phyloP scores from a whole-genome alignment of 2,113 vertebrate species.

The Callospermophilus lateralis region DNA sequence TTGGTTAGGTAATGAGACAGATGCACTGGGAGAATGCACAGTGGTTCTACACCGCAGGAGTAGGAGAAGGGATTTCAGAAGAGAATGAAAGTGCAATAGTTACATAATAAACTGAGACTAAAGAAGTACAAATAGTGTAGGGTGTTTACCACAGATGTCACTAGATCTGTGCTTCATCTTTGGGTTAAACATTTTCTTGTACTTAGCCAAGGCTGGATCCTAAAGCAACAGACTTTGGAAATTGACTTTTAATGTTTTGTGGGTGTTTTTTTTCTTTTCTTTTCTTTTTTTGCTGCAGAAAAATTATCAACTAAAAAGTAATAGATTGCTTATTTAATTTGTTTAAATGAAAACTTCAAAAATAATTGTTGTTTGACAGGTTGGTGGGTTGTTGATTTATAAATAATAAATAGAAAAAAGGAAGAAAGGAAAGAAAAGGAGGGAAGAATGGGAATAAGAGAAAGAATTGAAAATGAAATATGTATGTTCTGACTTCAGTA shows the following conservation, averaged over 20 bases:
- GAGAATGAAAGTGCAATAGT: not conserved
- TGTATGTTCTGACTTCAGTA: not conserved
- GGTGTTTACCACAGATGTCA: not conserved
- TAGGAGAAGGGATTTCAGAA: not conserved
- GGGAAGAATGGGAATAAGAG: not conserved
- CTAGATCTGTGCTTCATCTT: not conserved
- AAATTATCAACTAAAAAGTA: not conserved
- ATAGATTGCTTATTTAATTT: not conserved
- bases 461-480: not conserved
- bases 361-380: not conserved
- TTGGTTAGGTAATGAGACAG: not conserved
- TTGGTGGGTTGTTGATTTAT: not conserved
- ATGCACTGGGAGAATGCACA: not conserved
- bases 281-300: not conserved
- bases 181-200: not conserved
- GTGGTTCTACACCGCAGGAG: not conserved
- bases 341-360: not conserved
- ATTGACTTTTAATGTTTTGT: not conserved
- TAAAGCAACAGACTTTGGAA: not conserved
- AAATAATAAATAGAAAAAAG: not conserved
- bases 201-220: not conserved
- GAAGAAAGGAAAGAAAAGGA: not conserved
- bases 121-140: not conserved
- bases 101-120: not conserved
- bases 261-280: not conserved